These are phyloP conservation scores for Lanistes nyassanus DNA, from an alignment of 1,140 invertebrate species.

Conservation along the genomic window DNA sequence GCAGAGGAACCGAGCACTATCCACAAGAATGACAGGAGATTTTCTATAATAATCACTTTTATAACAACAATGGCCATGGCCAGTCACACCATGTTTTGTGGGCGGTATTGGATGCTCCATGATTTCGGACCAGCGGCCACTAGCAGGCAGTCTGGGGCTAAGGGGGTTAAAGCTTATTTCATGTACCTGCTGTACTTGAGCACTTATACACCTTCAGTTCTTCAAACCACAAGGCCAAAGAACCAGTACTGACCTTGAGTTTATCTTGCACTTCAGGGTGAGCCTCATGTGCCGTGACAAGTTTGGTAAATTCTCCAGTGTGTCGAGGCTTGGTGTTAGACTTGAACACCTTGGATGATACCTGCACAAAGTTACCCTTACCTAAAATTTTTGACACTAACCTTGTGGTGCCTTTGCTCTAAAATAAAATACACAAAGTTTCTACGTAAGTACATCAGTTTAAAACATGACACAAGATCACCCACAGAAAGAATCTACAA, in stretches of 20 bases:
- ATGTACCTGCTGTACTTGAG: too few relatives aligned
- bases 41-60: too few relatives aligned
- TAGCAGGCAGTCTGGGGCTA: too few relatives aligned
- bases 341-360: conserved; percentile 32
- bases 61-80: too few relatives aligned
- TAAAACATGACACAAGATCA: neutral
- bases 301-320: conserved; percentile 23
- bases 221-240: neutral
- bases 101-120: too few relatives aligned
- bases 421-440: neutral
- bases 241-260: conserved; percentile 27
- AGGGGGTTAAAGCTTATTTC: too few relatives aligned
- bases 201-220: neutral
- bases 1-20: too few relatives aligned
- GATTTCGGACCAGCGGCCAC: too few relatives aligned
- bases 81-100: too few relatives aligned
- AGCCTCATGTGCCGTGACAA: conserved; percentile 27
- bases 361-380: conserved; percentile 16
- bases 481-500: neutral
- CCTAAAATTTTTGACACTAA: neutral
- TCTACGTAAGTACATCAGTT: neutral
- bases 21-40: too few relatives aligned
- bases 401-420: too few relatives aligned
- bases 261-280: conserved; percentile 41
- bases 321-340: conserved; percentile 13